Evolutionary conservation across 2,797 vertebrate species (phyloP).

Genomic region (Bradypodion ventrale): DNA sequence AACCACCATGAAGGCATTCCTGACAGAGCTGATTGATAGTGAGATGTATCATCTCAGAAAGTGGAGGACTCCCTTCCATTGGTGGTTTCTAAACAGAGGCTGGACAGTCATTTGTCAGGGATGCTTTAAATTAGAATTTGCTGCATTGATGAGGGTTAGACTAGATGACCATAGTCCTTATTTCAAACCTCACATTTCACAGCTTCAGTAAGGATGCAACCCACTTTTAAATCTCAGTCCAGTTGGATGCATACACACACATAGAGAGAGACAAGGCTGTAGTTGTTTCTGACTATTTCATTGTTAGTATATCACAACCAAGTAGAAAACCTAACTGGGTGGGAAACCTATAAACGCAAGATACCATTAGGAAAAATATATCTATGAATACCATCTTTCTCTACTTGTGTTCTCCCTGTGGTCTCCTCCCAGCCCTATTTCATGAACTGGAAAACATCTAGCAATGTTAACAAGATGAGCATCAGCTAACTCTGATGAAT

Average conservation of each 20-base stretch:
- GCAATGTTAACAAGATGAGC: conserved; percentile 19
- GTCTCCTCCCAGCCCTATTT: background rate
- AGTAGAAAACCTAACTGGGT: background rate
- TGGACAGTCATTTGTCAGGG: no score
- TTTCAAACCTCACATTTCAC: no score
- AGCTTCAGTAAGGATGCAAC: background rate
- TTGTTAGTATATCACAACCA: background rate
- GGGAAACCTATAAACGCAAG: background rate
- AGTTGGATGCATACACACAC: background rate
- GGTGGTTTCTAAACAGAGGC: no score
- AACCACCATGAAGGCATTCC: no score
- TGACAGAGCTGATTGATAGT: no score
- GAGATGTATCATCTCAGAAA: no score
- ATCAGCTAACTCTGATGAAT: conserved; percentile 19
- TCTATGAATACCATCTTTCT: background rate
- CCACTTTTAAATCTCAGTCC: background rate
- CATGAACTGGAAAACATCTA: conserved; percentile 10
- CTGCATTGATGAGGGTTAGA: no score
- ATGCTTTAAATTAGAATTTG: no score
- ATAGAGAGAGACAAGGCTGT: no score
- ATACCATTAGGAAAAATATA: background rate
- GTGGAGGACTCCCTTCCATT: no score
- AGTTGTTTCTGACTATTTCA: background rate
- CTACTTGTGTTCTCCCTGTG: background rate
- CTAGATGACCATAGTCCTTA: no score